Base-by-base conservation (phyloP, 2,888 invertebrate species). In the Hirtodrosophila duncani region DNA sequence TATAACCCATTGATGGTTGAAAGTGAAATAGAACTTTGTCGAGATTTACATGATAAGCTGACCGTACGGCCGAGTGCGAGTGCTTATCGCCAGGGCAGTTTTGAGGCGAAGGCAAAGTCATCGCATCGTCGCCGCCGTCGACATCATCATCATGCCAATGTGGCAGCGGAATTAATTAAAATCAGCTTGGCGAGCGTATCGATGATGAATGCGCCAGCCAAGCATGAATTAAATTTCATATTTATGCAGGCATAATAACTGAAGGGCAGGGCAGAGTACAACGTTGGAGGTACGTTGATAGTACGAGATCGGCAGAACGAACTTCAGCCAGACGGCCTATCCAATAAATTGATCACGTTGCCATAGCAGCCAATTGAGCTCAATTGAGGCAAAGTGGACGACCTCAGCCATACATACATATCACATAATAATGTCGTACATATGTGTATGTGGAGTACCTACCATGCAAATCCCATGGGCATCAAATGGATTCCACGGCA, bases 391-490 rank as follows among this genome's bases (percentile, higher is more conserved):
- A 38, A 34, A 38, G 33, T 21, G 16, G 21, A 23, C 49, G 39
- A 38, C 33, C 36, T 3, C 6, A 10, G 26, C 10, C 9, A 10
- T 6, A 9, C 24, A 21, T 23, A 13, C 14, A 7, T 23, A 7
- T 37, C 23, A 37, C 24, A 13, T 37, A 37, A 38, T 30, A 17
- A 27, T 11, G 34, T 34, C 36, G n/a, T n/a, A n/a, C n/a, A n/a
- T n/a, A n/a, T n/a, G n/a, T n/a, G n/a, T n/a, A n/a, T n/a, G n/a
- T n/a, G n/a, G n/a, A n/a, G 8, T 6, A 70, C 79, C 57, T 89
- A 98, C 98, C 96, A 98, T 96, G 87, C 96, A 94, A 67, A 98
- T 96, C 75, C 98, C 98, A 88, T 96, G 94, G 79, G 94, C 93
- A 90, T 98, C 97, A 89, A 98, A 97, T 48, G 93, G 92, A 88